phyloP scores from a whole-genome alignment of 1,140 invertebrate genomes.

The Polypedilum vanderplanki region DNA sequence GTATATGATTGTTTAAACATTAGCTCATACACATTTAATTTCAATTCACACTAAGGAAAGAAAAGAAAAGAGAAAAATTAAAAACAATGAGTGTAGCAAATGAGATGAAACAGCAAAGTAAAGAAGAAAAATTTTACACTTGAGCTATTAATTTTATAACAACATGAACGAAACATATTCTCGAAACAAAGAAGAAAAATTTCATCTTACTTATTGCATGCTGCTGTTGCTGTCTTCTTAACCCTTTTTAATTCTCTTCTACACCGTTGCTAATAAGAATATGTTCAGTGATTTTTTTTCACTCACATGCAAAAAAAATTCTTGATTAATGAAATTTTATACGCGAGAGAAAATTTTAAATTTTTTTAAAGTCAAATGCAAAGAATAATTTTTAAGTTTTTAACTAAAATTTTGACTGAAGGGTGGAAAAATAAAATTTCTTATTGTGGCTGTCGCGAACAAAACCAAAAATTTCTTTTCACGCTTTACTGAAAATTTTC shows the following conservation, averaged over 20 bases:
- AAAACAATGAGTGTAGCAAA: no score
- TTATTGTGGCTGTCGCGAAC: not conserved
- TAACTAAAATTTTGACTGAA: not conserved
- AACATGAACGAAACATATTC: not conserved
- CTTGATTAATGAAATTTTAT: constrained; percentile 29
- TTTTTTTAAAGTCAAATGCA: not conserved
- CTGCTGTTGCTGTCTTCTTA: not conserved
- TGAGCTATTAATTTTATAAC: constrained; percentile 25
- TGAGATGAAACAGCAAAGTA: no score
- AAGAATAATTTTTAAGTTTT: not conserved
- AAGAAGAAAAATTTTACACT: constrained; percentile 3
- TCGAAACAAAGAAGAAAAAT: not conserved
- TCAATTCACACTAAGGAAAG: no score
- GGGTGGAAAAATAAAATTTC: not conserved
- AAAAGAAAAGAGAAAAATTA: not conserved
- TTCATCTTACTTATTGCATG: not conserved
- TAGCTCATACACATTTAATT: no score
- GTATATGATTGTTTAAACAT: no score
- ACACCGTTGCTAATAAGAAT: not conserved
- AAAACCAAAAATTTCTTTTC: not conserved
- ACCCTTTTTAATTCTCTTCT: not conserved
- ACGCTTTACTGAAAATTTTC: not conserved
- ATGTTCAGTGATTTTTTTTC: no score
- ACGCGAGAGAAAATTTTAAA: not conserved
- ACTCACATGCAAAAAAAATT: not conserved